Percentiles rank a stretch among this genome's conserved stretches.
Evolutionary conservation across 1,140 invertebrate species (phyloP).

Genomic region (Aricia agestis): DNA sequence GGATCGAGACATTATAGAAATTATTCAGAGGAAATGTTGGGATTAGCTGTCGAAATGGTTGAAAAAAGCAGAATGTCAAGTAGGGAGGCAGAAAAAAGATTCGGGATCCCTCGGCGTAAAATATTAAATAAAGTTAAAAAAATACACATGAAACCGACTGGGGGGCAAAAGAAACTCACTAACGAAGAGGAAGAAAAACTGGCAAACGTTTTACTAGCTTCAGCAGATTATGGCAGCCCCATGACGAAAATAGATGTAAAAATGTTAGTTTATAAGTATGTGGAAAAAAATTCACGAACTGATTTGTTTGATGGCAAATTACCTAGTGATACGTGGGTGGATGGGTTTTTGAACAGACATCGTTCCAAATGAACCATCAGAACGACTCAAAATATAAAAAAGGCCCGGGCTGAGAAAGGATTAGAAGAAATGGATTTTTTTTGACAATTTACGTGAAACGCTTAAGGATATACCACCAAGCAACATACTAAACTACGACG

Average conservation of each 20-base stretch:
- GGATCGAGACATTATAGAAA: constrained; percentile 3
- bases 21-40: constrained; percentile 30
- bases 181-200: constrained; percentile 28
- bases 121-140: constrained; percentile 32
- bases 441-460: no score
- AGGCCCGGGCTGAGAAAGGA: no score
- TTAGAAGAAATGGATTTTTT: no score
- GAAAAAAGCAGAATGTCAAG: constrained; percentile 21
- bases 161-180: constrained; percentile 20
- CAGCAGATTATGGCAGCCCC: constrained; percentile 27
- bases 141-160: constrained; percentile 25
- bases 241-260: constrained; percentile 30
- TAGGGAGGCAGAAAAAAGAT: constrained; percentile 26
- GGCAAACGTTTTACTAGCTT: constrained; percentile 14
- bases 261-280: constrained; percentile 25
- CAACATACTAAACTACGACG: constrained; percentile 19
- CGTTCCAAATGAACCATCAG: no score
- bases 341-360: no score
- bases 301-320: no score
- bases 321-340: no score
- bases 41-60: constrained; percentile 25
- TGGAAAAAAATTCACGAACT: no score
- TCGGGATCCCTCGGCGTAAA: constrained; percentile 31
- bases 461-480: background rate
- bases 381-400: no score